Conservation (phyloP, 92 coral and sea anemone species). For the Palythoa grandiflora region DNA sequence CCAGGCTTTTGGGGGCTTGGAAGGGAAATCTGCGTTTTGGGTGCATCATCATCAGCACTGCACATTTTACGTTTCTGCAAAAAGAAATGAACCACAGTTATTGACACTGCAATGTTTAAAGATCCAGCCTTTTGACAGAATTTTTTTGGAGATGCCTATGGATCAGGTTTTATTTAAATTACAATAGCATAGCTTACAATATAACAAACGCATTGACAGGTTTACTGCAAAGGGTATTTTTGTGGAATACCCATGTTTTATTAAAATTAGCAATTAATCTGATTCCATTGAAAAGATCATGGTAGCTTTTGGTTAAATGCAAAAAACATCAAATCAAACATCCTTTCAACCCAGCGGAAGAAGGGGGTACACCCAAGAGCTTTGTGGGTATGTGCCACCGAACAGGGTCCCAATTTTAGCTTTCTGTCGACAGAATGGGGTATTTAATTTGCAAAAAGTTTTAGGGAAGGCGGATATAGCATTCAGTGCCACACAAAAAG, state of each 20-base stretch:
- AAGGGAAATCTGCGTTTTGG: background rate
- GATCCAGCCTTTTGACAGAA: background rate
- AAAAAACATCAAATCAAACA: too few species aligned
- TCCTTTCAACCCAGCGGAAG: too few species aligned
- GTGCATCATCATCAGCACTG: background rate
- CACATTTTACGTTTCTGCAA: slow-evolving; percentile 30
- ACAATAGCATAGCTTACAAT: background rate
- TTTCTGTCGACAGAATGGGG: too few species aligned
- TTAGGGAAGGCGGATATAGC: too few species aligned
- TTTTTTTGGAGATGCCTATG: background rate
- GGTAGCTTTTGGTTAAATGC: too few species aligned
- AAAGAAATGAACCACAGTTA: background rate
- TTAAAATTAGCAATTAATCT: background rate
- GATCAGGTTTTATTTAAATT: background rate
- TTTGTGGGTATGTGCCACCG: too few species aligned
- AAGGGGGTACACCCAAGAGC: too few species aligned
- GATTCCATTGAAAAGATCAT: too few species aligned
- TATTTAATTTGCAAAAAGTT: too few species aligned
- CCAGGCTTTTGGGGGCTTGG: background rate
- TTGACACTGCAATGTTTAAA: background rate
- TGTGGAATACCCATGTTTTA: background rate
- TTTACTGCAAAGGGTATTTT: background rate
- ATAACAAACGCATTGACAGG: background rate
- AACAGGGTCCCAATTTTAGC: too few species aligned
- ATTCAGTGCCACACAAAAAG: too few species aligned